phyloP scores from a whole-genome alignment of 2,797 vertebrate genomes.

The Pseudopleuronectes americanus region DNA sequence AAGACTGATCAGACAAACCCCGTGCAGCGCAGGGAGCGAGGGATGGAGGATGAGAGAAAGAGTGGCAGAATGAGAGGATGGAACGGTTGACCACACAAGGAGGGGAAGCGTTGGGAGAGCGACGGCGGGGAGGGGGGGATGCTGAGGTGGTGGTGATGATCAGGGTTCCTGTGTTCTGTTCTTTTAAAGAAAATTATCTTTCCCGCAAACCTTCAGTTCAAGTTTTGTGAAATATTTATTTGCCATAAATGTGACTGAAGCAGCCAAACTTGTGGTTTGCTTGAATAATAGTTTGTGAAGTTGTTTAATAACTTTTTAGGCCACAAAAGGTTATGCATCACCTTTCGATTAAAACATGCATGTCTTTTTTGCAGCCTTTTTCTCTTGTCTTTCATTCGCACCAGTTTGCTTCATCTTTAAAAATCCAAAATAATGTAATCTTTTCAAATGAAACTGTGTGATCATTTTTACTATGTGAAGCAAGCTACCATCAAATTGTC shows the following conservation, averaged over 20 bases:
- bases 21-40: slow-evolving; percentile 81
- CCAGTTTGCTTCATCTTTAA: too few relatives aligned
- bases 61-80: slow-evolving; percentile 88
- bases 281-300: too few relatives aligned
- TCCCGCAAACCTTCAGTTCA: neutral
- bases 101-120: slow-evolving; percentile 58
- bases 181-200: neutral
- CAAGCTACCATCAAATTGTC: neutral
- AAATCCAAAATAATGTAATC: too few relatives aligned
- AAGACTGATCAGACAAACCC: slow-evolving; percentile 91
- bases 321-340: neutral
- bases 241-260: neutral
- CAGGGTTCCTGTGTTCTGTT: slow-evolving; percentile 66
- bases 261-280: neutral
- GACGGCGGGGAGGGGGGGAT: slow-evolving; percentile 47
- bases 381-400: too few relatives aligned
- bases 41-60: slow-evolving; percentile 88
- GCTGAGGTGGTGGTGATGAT: slow-evolving; percentile 64
- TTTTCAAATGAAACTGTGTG: too few relatives aligned
- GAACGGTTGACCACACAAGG: slow-evolving; percentile 82
- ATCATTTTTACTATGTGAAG: too few relatives aligned
- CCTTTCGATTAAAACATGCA: neutral
- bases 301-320: neutral
- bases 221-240: slow-evolving; percentile 4
- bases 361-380: too few relatives aligned